Evolutionary conservation across 1,140 invertebrate species (phyloP), one percentile per base, ranked within the genome.

Genomic region (Plectrocnemia conspersa): DNA sequence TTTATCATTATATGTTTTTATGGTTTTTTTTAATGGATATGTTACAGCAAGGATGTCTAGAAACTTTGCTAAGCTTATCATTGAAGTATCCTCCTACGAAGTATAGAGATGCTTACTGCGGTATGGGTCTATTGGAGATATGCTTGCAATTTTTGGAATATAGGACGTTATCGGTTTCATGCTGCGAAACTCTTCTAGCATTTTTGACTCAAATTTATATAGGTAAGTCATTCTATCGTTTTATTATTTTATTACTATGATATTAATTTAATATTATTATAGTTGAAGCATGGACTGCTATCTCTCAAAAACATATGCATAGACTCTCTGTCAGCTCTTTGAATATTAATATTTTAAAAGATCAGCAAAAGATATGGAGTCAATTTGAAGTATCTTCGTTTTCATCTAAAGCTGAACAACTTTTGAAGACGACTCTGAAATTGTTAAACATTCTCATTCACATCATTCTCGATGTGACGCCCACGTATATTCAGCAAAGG

Each of bases 401-500:
- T 52, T 65, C 67, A 15, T 64, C 55, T 16, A 56, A 76, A 52
- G 70, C 75, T 2, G 86, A 89, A 59, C 69, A 80, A 25, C 76
- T 89, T 13, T 69, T 90, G 6, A 76, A 70, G 25, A 84, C 90
- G 57, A 74, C 86, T 0, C 65, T 84, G 25, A 82, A 84, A 65
- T 66, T 90, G 29, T 64, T 91, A 18, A 88, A 88, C 65, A 81
- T 89, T 35, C 82, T 85, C 64, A 79, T 83, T 15, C 85, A 89
- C 66, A 79, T 91, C 35, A 79, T 90, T 38, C 86, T 91, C 61
- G 86, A 90, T 48, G 72, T 82, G 36, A 77, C 77, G 52, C 76
- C 85, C 42, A 75, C 77, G 29, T 70, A 81, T 0, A 73, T 79
- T 33, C 77, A 81, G 38, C 73, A 77, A 63, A 74, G 77, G 45